A percentile compares a stretch with the other conserved stretches of the same genome.
Conservation (phyloP, 2,888 invertebrate genomes). For the Caenorhabditis uteleia region DNA sequence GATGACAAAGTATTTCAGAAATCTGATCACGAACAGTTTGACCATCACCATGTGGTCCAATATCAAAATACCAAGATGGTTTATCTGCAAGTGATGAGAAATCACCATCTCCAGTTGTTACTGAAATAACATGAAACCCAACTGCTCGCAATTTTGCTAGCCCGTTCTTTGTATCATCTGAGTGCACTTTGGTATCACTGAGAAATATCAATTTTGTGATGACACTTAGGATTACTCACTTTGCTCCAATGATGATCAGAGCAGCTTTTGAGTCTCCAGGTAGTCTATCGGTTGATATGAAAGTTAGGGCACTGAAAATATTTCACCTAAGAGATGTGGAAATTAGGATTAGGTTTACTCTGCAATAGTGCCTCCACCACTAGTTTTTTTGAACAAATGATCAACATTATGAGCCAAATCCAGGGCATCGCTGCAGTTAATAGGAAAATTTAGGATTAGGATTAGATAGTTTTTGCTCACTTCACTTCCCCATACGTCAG, state of each 20-base stretch:
- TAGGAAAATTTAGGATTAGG: no score
- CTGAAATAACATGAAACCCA: constrained; percentile 3
- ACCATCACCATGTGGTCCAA: no score
- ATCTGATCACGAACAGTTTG: constrained; percentile 27
- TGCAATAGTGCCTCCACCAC: background rate
- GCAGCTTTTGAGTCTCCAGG: constrained; percentile 10
- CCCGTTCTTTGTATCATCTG: background rate
- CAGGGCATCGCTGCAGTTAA: constrained; percentile 6
- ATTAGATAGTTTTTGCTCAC: constrained; percentile 1
- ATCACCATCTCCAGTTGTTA: constrained; percentile 1
- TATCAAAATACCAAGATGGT: constrained; percentile 5
- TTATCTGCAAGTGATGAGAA: constrained; percentile 4
- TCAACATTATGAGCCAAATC: constrained; percentile 15
- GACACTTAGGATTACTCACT: constrained; percentile 16
- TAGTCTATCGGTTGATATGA: constrained; percentile 12
- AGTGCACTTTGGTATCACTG: background rate
- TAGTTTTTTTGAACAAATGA: background rate
- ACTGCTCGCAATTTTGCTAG: background rate
- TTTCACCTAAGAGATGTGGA: background rate
- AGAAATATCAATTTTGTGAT: no score
- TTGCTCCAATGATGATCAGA: constrained; percentile 21
- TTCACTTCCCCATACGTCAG: constrained; percentile 1
- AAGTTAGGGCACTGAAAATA: constrained; percentile 19
- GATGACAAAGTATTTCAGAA: constrained; percentile 24
- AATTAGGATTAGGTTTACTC: background rate